Evolutionary conservation across 2,888 invertebrate genomes (phyloP).

Genomic region (Trissoscelio sp.): DNA sequence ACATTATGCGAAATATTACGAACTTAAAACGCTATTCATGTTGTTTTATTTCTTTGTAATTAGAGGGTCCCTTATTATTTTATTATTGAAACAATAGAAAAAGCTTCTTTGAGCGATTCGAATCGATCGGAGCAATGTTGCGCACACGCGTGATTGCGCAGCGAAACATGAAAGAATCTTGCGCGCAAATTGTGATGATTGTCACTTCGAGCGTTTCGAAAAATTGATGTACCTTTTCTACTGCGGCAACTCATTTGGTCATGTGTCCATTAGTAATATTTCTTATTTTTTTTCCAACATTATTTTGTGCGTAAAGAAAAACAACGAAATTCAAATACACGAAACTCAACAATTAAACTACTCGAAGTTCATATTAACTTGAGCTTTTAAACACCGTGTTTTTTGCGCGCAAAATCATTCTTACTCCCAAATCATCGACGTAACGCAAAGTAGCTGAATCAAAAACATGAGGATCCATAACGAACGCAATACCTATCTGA

Average conservation of each 20-base stretch:
- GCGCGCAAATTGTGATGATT: slow-evolving; percentile 58
- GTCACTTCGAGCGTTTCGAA: slow-evolving; percentile 34
- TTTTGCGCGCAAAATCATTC: slow-evolving; percentile 58
- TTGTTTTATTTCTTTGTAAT: slow-evolving; percentile 54
- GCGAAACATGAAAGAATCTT: slow-evolving; percentile 46
- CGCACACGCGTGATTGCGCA: slow-evolving; percentile 20
- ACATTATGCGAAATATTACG: slow-evolving; percentile 67
- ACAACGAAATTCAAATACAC: neutral
- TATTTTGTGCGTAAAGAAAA: neutral
- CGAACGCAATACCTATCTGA: slow-evolving; percentile 55
- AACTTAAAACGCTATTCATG: slow-evolving; percentile 62
- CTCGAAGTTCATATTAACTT: slow-evolving; percentile 19
- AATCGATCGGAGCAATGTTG: slow-evolving; percentile 51
- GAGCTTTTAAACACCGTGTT: neutral
- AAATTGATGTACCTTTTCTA: no score
- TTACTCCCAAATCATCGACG: slow-evolving; percentile 53
- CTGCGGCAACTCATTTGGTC: slow-evolving; percentile 6
- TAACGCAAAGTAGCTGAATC: slow-evolving; percentile 62
- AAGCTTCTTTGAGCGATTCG: slow-evolving; percentile 68
- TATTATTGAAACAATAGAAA: slow-evolving; percentile 67
- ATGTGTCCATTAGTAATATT: slow-evolving; percentile 7
- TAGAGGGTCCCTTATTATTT: slow-evolving; percentile 67
- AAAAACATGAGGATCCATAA: slow-evolving; percentile 51
- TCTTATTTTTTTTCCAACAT: neutral
- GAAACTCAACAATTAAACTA: slow-evolving; percentile 2